A percentile compares a stretch with the other conserved stretches of the same genome.
These are phyloP conservation scores for Silurus glanis DNA, from an alignment of 2,113 vertebrate genomes.

Conservation along the genomic window DNA sequence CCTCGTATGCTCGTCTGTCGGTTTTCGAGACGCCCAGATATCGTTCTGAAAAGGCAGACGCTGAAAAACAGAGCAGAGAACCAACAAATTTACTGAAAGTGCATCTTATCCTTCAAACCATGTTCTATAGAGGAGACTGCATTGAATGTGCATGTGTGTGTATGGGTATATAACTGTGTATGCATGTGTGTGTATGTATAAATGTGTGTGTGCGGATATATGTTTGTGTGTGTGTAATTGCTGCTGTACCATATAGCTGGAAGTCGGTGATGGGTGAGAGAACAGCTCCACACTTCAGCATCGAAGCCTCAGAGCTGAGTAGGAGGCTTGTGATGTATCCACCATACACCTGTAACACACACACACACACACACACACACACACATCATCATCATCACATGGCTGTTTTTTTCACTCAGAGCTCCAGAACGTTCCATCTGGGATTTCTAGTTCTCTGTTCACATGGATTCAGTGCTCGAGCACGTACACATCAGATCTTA, in stretches of 20 bases:
- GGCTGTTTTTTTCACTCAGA: not conserved
- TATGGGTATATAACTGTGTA: not conserved
- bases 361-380: not conserved
- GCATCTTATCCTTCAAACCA: not conserved
- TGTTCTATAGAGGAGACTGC: not conserved
- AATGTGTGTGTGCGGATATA: no score
- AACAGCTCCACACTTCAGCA: conserved; percentile 84
- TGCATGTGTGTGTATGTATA: not conserved
- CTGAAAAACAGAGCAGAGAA: conserved; percentile 17
- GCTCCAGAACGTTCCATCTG: not conserved
- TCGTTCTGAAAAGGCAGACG: conserved; percentile 91
- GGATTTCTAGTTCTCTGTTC: no score
- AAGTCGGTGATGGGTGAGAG: conserved; percentile 94
- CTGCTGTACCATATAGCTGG: conserved; percentile 82
- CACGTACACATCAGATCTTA: not conserved
- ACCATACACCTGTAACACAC: conserved; percentile 80
- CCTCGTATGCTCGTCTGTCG: conserved; percentile 86
- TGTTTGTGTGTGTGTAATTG: not conserved
- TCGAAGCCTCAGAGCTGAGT: conserved; percentile 80
- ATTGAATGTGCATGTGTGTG: not conserved
- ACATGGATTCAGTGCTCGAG: not conserved
- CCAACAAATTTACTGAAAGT: no score
- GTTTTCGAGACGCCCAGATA: conserved; percentile 88
- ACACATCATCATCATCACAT: not conserved
- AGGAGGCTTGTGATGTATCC: conserved; percentile 88